Percentiles rank a stretch among this genome's conserved stretches.
phyloP scores from a whole-genome alignment of 2,113 vertebrate species.

The Phyllopteryx taeniolatus region DNA sequence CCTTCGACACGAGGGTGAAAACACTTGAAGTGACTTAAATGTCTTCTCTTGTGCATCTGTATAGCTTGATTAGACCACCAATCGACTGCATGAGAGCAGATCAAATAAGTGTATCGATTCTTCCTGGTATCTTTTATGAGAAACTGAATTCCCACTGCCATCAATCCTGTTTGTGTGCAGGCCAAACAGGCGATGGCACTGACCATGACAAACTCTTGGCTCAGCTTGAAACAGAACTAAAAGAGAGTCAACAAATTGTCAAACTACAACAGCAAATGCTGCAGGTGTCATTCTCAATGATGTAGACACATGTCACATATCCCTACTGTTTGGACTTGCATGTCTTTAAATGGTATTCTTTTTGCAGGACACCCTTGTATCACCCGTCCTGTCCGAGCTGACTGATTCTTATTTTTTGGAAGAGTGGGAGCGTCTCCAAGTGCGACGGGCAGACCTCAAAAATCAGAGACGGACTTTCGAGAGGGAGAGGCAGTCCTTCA shows the following conservation, averaged over 20 bases:
- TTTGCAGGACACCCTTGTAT: constrained; percentile 56
- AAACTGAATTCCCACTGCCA: background rate
- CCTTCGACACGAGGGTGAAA: constrained; percentile 49
- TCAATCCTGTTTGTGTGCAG: constrained; percentile 30
- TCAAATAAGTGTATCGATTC: background rate
- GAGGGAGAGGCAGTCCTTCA: constrained; percentile 74
- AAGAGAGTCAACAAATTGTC: constrained; percentile 70
- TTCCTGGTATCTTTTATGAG: background rate
- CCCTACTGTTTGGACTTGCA: background rate
- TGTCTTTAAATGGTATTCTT: background rate
- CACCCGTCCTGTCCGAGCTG: constrained; percentile 49
- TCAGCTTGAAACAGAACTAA: constrained; percentile 67
- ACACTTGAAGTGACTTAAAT: background rate
- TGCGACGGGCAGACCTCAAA: constrained; percentile 56
- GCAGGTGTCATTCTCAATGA: constrained; percentile 56
- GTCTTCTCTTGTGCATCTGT: background rate
- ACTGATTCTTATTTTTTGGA: constrained; percentile 74
- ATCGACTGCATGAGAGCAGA: background rate
- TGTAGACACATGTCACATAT: background rate
- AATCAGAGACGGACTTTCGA: constrained; percentile 71
- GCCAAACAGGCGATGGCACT: constrained; percentile 37
- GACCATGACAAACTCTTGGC: constrained; percentile 76
- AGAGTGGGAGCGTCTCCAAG: constrained; percentile 73
- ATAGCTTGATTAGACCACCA: background rate
- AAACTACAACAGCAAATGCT: constrained; percentile 69